Percentiles rank a stretch among this genome's conserved stretches.
Evolutionary conservation across 2,797 vertebrate species (phyloP).

Genomic region (Sorex maritimensis): DNA sequence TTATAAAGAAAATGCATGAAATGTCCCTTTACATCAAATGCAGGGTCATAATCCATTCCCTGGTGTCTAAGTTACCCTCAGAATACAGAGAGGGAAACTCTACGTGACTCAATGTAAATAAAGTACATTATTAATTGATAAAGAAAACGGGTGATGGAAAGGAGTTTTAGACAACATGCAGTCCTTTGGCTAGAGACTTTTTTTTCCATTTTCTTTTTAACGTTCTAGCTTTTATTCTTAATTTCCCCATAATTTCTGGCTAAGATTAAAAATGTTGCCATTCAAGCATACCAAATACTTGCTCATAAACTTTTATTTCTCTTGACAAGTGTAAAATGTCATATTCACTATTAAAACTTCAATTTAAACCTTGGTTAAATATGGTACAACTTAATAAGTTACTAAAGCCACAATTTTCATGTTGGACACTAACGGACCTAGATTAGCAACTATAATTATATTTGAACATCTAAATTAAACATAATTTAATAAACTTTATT

Average conservation of each 20-base stretch:
- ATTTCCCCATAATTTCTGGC: conserved; percentile 52
- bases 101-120: conserved; percentile 27
- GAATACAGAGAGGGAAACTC: conserved; percentile 37
- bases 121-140: neutral
- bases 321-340: conserved; percentile 83
- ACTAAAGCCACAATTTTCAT: conserved; percentile 65
- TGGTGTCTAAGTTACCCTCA: neutral
- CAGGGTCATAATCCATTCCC: neutral
- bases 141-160: neutral
- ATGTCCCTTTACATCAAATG: neutral
- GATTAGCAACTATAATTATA: conserved; percentile 58
- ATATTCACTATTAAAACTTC: conserved; percentile 73
- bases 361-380: conserved; percentile 77
- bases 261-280: conserved; percentile 46
- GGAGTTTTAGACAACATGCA: neutral
- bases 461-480: conserved; percentile 68
- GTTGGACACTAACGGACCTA: conserved; percentile 23
- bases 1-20: neutral
- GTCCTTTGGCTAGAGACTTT: too few species aligned
- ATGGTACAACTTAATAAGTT: conserved; percentile 45
- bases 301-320: conserved; percentile 79
- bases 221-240: conserved; percentile 60
- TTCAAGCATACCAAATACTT: conserved; percentile 71
- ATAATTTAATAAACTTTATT: conserved; percentile 54
- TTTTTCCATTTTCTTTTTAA: conserved; percentile 55